Evolutionary conservation across 2,113 vertebrate species (phyloP).

Genomic region (Rattus rattus): DNA sequence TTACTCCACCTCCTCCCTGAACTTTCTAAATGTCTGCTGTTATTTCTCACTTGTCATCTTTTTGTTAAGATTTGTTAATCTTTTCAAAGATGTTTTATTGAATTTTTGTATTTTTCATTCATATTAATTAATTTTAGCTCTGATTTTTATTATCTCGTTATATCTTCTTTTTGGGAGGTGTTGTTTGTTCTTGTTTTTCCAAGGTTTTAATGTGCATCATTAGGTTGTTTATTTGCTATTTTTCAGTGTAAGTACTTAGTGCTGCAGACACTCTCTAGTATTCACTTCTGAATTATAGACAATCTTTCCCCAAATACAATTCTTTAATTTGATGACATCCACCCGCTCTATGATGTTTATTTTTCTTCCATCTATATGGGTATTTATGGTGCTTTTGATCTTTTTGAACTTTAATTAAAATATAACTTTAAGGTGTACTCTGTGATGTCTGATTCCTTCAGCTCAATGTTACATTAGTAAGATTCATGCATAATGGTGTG

Average conservation of each 20-base stretch:
- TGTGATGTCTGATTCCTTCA: neutral
- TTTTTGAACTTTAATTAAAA: neutral
- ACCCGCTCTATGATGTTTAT: neutral
- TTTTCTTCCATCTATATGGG: neutral
- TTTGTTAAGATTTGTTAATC: neutral
- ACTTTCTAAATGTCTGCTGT: neutral
- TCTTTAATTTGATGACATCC: neutral
- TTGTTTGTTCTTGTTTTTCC: neutral
- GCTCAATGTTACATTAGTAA: neutral
- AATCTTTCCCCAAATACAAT: neutral
- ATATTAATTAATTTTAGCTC: neutral
- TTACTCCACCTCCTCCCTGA: neutral
- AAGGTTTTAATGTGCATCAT: neutral
- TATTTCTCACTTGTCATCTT: neutral
- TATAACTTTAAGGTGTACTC: neutral
- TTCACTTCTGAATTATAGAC: neutral
- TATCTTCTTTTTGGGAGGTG: neutral
- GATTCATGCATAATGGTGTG: neutral
- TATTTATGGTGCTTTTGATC: neutral
- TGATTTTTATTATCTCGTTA: neutral
- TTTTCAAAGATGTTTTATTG: neutral
- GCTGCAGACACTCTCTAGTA: neutral
- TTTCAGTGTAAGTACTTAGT: neutral
- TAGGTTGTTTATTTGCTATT: neutral
- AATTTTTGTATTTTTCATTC: neutral